phyloP scores from a whole-genome alignment of 1,140 invertebrate species.

The Brachionus koreanus region DNA sequence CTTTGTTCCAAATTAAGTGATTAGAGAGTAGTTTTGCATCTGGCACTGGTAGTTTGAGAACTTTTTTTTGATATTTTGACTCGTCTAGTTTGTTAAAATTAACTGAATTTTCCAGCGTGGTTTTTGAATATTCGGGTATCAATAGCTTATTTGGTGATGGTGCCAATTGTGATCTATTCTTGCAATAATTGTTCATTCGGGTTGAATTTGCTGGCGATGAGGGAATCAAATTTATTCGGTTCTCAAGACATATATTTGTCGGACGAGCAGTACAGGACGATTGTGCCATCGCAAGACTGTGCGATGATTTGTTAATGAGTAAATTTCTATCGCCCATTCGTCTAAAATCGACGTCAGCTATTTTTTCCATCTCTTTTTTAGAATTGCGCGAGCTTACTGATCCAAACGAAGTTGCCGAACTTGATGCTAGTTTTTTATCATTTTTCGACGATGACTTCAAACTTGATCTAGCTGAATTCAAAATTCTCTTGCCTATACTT shows the following conservation, averaged over 20 bases:
- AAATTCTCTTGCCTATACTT: conserved; percentile 15
- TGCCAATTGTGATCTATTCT: neutral
- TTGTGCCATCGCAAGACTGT: neutral
- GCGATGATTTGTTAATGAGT: neutral
- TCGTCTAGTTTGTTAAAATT: conserved; percentile 13
- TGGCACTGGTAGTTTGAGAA: neutral
- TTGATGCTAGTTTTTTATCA: neutral
- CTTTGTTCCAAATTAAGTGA: conserved; percentile 40
- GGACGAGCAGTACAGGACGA: neutral
- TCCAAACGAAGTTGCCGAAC: neutral
- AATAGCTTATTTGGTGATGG: neutral
- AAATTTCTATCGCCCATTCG: neutral
- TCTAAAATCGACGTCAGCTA: conserved; percentile 16
- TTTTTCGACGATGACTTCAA: neutral
- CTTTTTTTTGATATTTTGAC: conserved; percentile 8
- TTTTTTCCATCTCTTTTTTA: conserved; percentile 10
- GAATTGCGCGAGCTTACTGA: neutral
- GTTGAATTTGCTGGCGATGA: neutral
- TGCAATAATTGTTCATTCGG: neutral
- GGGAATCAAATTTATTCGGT: conserved; percentile 8
- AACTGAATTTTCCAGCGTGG: neutral
- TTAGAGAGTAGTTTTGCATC: conserved; percentile 28
- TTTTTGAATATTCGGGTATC: neutral
- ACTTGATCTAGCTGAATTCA: conserved; percentile 29
- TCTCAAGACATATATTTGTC: neutral